Evolutionary conservation across 2,797 vertebrate species (phyloP).

Genomic region (Chaetophractus vellerosus): DNA sequence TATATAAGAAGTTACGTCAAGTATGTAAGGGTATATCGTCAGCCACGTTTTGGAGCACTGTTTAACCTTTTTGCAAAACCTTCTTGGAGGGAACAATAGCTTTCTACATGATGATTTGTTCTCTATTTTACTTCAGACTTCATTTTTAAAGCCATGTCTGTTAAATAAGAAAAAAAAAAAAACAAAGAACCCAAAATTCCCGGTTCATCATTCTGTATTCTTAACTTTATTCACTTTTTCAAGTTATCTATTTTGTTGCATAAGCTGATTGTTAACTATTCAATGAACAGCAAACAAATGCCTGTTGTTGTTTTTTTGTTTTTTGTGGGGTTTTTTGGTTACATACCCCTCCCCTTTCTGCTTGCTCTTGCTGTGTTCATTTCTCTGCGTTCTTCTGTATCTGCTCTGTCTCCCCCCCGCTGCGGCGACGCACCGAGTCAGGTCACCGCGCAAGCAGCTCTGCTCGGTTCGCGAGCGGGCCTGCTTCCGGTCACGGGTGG

Average conservation of each 20-base stretch:
- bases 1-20: slow-evolving; percentile 86
- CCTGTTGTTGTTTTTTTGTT: too few species aligned
- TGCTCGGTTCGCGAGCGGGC: too few species aligned
- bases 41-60: slow-evolving; percentile 83
- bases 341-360: too few species aligned
- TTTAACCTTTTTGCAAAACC: slow-evolving; percentile 81
- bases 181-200: slow-evolving; percentile 65
- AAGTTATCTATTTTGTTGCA: slow-evolving; percentile 88
- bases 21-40: slow-evolving; percentile 80
- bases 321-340: too few species aligned
- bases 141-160: slow-evolving; percentile 85
- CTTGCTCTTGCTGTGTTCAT: too few species aligned
- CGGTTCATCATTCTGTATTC: slow-evolving; percentile 85
- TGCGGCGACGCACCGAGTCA: too few species aligned
- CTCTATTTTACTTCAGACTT: slow-evolving; percentile 86
- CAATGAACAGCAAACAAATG: slow-evolving; percentile 90
- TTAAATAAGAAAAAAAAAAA: slow-evolving; percentile 86
- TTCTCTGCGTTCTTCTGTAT: too few species aligned
- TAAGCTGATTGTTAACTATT: slow-evolving; percentile 90
- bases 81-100: slow-evolving; percentile 82
- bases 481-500: too few species aligned
- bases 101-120: slow-evolving; percentile 84
- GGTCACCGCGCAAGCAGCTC: too few species aligned
- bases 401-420: too few species aligned
- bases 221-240: slow-evolving; percentile 86